Conservation (phyloP, 2,797 vertebrate genomes). For the Ataeniobius toweri region DNA sequence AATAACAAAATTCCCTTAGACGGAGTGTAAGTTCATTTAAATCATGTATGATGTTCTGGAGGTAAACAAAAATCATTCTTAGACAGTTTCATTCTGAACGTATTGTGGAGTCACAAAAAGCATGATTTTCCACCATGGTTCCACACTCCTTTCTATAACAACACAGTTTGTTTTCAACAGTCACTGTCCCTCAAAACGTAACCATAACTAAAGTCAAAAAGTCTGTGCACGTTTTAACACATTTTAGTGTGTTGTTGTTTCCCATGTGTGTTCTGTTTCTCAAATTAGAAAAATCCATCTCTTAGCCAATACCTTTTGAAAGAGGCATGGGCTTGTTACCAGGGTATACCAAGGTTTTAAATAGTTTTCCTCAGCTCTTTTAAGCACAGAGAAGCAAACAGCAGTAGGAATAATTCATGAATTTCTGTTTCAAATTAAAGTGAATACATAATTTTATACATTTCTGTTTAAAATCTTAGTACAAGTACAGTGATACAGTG, state of each 20-base stretch:
- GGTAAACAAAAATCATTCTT: background rate
- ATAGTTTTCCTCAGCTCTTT: no score
- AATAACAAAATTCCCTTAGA: background rate
- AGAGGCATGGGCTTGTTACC: background rate
- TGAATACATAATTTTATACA: background rate
- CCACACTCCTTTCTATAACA: background rate
- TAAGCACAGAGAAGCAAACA: no score
- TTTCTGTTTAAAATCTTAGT: background rate
- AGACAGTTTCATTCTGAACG: background rate
- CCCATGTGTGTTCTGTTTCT: background rate
- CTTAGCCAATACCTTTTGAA: background rate
- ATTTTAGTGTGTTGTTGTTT: no score
- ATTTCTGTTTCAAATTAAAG: background rate
- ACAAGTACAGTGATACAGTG: background rate
- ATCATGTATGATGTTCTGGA: background rate
- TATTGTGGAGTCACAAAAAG: background rate
- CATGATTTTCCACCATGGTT: background rate
- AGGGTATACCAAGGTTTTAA: background rate
- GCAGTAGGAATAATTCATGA: background rate
- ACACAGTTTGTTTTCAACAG: no score
- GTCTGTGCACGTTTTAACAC: background rate
- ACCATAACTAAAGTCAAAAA: background rate
- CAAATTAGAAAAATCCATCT: background rate
- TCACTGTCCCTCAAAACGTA: background rate
- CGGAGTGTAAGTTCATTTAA: slow-evolving; percentile 3